phyloP scores from a whole-genome alignment of 30 jellyfish, hydroid and myxozoan species.

The Hydractinia symbiolongicarpus region DNA sequence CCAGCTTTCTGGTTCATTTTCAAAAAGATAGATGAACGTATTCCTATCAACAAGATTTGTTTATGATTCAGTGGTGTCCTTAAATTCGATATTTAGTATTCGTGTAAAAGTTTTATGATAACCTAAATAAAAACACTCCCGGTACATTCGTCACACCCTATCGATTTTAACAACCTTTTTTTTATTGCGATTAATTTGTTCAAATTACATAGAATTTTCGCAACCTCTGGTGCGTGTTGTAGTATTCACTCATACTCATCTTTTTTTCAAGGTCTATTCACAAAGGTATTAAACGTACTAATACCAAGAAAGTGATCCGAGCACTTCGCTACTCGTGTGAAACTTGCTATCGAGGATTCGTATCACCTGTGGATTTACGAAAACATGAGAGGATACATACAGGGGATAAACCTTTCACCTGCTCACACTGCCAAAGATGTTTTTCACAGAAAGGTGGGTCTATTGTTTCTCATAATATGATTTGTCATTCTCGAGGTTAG shows the following conservation, averaged over 20 bases:
- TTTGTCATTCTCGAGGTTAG: too few species aligned
- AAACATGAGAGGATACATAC: constrained; percentile 22
- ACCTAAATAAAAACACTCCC: too few species aligned
- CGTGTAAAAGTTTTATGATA: too few species aligned
- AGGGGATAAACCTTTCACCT: constrained; percentile 26
- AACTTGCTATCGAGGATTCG: constrained; percentile 18
- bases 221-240: too few species aligned
- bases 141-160: too few species aligned
- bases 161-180: neutral
- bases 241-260: neutral
- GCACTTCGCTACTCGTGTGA: neutral
- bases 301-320: neutral
- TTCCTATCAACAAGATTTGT: too few species aligned
- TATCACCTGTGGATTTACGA: constrained; percentile 16
- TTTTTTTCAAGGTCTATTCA: neutral
- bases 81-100: too few species aligned
- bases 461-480: neutral
- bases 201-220: neutral
- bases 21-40: too few species aligned
- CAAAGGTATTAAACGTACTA: neutral
- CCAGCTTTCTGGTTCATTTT: too few species aligned
- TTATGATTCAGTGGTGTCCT: too few species aligned
- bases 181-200: neutral
- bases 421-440: constrained; percentile 11
- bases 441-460: constrained; percentile 29